phyloP scores from a whole-genome alignment of 2,113 vertebrate genomes.

The Vidua macroura region DNA sequence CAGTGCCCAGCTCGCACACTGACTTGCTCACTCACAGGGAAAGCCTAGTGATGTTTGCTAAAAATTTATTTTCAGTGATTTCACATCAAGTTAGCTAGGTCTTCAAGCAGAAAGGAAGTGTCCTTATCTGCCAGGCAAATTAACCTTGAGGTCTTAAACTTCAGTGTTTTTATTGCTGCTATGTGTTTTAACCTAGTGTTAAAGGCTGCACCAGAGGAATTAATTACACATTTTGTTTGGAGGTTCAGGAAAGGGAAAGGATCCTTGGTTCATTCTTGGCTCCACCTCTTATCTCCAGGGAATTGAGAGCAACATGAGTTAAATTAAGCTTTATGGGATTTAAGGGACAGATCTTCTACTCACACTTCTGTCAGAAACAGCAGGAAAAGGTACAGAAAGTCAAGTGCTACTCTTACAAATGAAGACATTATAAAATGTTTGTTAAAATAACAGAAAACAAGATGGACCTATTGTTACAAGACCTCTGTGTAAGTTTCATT shows the following conservation, averaged over 20 bases:
- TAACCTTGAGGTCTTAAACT: slow-evolving; percentile 9
- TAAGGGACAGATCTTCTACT: not conserved
- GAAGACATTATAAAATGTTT: not conserved
- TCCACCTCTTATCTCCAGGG: not conserved
- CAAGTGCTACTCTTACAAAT: not conserved
- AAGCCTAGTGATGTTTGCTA: not conserved
- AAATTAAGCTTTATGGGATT: not conserved
- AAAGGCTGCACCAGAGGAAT: not conserved
- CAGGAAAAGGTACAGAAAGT: not conserved
- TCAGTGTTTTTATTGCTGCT: not conserved
- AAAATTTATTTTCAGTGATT: not conserved
- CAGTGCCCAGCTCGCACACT: not conserved
- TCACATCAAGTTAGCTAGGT: not conserved
- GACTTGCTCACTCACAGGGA: not conserved
- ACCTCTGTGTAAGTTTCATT: not conserved
- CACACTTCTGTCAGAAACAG: not conserved
- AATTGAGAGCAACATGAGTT: not conserved
- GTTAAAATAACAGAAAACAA: not conserved
- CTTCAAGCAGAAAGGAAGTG: not conserved
- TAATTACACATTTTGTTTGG: not conserved
- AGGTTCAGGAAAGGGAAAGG: not conserved
- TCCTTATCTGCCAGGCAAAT: not conserved
- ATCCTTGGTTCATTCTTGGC: not conserved
- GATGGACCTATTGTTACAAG: not conserved
- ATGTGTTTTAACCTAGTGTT: not conserved